Evolutionary conservation across 2,113 vertebrate species (phyloP).

Genomic region (Halcyon senegalensis): DNA sequence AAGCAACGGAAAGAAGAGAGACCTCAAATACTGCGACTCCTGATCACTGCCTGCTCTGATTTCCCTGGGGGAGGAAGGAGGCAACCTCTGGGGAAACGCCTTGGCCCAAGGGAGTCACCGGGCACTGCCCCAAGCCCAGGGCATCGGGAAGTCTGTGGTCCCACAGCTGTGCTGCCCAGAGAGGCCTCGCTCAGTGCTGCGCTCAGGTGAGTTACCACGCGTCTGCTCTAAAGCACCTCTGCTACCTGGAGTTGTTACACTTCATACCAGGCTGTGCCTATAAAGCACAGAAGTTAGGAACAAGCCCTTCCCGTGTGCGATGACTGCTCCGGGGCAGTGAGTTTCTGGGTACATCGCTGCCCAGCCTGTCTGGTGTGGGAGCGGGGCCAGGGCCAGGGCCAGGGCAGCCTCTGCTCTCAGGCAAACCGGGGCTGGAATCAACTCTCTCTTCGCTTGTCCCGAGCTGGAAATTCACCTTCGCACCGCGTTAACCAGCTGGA

Average conservation of each 20-base stretch:
- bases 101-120: accelerated
- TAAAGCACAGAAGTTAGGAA: neutral
- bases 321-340: accelerated
- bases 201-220: accelerated
- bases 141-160: accelerated
- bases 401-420: neutral
- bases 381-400: neutral
- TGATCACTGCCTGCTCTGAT: neutral
- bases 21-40: neutral
- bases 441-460: too few relatives aligned
- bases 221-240: neutral
- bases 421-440: too few relatives aligned
- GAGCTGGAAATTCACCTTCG: too few relatives aligned
- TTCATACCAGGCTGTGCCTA: accelerated
- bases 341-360: neutral
- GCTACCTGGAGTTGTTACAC: neutral
- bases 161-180: accelerated
- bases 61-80: neutral
- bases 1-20: neutral
- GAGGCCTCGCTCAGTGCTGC: accelerated
- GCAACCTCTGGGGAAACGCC: neutral
- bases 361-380: neutral
- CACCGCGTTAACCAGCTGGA: accelerated
- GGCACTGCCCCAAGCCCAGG: neutral
- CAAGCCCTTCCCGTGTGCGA: accelerated